phyloP scores from a whole-genome alignment of 2,888 invertebrate species.

The Macaria liturata region DNA sequence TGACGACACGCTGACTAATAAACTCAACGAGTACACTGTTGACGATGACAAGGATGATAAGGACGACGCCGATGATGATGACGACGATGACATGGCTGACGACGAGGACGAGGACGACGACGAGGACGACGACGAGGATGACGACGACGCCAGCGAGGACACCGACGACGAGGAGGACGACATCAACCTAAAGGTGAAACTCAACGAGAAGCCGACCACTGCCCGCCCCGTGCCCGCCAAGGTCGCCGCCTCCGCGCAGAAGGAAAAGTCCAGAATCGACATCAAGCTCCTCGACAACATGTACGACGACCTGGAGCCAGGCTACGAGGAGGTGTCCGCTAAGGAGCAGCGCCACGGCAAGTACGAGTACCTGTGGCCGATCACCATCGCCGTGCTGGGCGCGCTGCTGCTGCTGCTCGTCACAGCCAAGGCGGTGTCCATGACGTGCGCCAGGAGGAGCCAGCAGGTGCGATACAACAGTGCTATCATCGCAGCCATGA shows the following conservation, averaged over 20 bases:
- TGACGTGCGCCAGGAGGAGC: slow-evolving; percentile 60
- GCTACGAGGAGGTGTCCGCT: slow-evolving; percentile 59
- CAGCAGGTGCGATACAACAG: slow-evolving; percentile 76
- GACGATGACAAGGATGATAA: slow-evolving; percentile 58
- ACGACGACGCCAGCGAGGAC: slow-evolving; percentile 44
- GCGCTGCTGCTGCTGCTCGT: slow-evolving; percentile 81
- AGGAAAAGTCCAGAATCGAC: slow-evolving; percentile 56
- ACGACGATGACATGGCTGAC: slow-evolving; percentile 59
- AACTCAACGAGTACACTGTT: slow-evolving; percentile 40
- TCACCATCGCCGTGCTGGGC: slow-evolving; percentile 83
- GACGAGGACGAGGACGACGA: slow-evolving; percentile 43
- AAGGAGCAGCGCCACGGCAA: slow-evolving; percentile 67
- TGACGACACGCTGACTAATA: slow-evolving; percentile 43
- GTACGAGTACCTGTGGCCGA: slow-evolving; percentile 83
- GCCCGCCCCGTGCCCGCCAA: slow-evolving; percentile 31
- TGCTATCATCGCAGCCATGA: slow-evolving; percentile 81
- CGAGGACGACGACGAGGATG: slow-evolving; percentile 58
- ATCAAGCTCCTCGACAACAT: slow-evolving; percentile 63
- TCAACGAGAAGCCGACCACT: slow-evolving; percentile 56
- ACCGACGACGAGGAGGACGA: slow-evolving; percentile 53
- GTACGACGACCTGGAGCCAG: slow-evolving; percentile 57
- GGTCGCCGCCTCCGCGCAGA: slow-evolving; percentile 7
- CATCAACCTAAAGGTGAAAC: slow-evolving; percentile 67
- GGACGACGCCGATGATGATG: slow-evolving; percentile 62
- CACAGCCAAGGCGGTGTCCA: slow-evolving; percentile 78